Percentiles rank a stretch among this genome's conserved stretches.
phyloP scores from a whole-genome alignment of 1,140 invertebrate species.

The Drosophila auraria region DNA sequence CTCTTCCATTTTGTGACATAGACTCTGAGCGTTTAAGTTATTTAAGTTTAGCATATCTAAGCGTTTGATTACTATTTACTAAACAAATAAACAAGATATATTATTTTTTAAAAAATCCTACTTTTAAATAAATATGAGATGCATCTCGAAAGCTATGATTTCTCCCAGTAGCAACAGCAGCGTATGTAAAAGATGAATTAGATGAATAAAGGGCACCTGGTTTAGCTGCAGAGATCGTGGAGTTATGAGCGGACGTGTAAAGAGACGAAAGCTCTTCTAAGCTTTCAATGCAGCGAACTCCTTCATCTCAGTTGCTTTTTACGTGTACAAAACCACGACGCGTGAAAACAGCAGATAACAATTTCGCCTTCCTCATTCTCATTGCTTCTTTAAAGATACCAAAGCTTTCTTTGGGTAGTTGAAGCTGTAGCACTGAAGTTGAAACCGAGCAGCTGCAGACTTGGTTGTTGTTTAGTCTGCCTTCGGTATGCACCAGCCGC shows the following conservation, averaged over 20 bases:
- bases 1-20: too few species aligned
- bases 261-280: background rate
- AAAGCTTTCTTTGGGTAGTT: constrained; percentile 3
- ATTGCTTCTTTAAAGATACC: background rate
- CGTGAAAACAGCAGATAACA: background rate
- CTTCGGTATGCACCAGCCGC: background rate
- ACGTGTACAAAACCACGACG: background rate
- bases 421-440: background rate
- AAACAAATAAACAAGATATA: too few species aligned
- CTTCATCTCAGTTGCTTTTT: background rate
- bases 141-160: background rate
- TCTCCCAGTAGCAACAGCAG: background rate
- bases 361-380: too few species aligned
- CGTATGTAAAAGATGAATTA: background rate
- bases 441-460: background rate
- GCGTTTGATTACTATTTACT: too few species aligned
- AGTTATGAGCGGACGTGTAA: background rate
- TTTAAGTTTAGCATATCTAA: too few species aligned
- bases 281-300: background rate
- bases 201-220: background rate
- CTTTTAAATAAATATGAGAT: too few species aligned
- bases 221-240: background rate
- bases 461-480: background rate
- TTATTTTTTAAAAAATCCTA: too few species aligned
- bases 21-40: too few species aligned